Conservation (phyloP, 1,140 invertebrate species). For the Drosophila virilis region DNA sequence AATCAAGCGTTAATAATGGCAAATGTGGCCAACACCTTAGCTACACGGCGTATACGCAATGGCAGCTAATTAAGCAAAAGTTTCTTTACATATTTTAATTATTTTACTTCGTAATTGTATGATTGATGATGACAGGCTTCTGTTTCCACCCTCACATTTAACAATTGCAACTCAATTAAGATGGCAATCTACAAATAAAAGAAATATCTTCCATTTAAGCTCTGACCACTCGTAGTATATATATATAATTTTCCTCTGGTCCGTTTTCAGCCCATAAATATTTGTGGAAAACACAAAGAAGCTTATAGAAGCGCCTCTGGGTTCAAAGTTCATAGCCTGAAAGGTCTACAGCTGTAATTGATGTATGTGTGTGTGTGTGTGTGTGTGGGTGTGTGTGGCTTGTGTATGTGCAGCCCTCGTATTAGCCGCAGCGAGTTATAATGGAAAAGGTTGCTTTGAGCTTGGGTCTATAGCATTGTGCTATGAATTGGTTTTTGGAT, state of each 20-base stretch:
- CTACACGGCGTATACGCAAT: conserved; percentile 50
- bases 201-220: conserved; percentile 49
- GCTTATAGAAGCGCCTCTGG: not conserved
- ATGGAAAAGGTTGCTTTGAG: conserved; percentile 65
- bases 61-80: conserved; percentile 58
- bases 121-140: conserved; percentile 58
- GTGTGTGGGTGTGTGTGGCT: conserved; percentile 36
- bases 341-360: conserved; percentile 57
- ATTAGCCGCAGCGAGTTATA: conserved; percentile 27
- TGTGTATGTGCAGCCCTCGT: conserved; percentile 44
- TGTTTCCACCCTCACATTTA: conserved; percentile 38
- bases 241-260: conserved; percentile 1
- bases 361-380: not conserved
- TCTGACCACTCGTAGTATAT: conserved; percentile 25
- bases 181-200: conserved; percentile 61
- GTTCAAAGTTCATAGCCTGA: conserved; percentile 57
- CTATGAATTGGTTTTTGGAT: conserved; percentile 27
- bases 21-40: conserved; percentile 46
- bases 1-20: conserved; percentile 56
- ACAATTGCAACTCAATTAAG: conserved; percentile 79
- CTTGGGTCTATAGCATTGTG: conserved; percentile 33
- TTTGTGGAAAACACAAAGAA: conserved; percentile 30
- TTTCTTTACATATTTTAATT: conserved; percentile 41
- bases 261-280: conserved; percentile 23
- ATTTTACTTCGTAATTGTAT: conserved; percentile 41